phyloP scores from a whole-genome alignment of 2,113 vertebrate species.

The Zosterops hypoxanthus region DNA sequence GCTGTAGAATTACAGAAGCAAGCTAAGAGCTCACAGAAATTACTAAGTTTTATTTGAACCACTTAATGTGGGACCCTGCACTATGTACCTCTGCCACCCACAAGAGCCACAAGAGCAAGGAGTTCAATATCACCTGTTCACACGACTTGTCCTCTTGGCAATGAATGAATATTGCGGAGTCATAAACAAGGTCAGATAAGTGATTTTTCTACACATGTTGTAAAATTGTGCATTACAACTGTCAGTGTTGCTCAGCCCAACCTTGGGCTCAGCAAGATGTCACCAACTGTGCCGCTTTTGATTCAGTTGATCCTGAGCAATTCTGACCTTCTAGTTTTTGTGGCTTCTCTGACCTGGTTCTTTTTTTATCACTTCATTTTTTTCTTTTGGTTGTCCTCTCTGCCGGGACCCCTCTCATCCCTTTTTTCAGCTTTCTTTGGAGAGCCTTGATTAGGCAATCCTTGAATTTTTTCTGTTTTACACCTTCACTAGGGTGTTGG shows the following conservation, averaged over 20 bases:
- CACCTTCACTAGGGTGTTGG: background rate
- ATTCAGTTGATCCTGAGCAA: background rate
- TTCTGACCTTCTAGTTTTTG: background rate
- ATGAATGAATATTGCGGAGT: background rate
- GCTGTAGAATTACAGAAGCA: background rate
- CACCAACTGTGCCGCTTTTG: background rate
- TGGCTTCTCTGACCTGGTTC: background rate
- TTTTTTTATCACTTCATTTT: background rate
- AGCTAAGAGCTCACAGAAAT: background rate
- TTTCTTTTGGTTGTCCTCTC: background rate
- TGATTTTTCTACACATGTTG: background rate
- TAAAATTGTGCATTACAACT: background rate
- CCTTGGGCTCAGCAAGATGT: background rate
- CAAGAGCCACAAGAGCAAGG: background rate
- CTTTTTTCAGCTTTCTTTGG: background rate
- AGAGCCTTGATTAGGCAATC: background rate
- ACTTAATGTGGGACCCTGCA: rapidly evolving
- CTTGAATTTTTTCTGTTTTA: background rate
- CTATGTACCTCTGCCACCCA: background rate
- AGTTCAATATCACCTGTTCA: background rate
- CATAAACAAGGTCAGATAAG: background rate
- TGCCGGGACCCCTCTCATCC: background rate
- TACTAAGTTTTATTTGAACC: background rate
- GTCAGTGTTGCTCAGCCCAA: background rate
- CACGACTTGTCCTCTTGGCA: background rate